Conservation (phyloP, 1,140 invertebrate genomes). For the Hylaeus anthracinus region DNA sequence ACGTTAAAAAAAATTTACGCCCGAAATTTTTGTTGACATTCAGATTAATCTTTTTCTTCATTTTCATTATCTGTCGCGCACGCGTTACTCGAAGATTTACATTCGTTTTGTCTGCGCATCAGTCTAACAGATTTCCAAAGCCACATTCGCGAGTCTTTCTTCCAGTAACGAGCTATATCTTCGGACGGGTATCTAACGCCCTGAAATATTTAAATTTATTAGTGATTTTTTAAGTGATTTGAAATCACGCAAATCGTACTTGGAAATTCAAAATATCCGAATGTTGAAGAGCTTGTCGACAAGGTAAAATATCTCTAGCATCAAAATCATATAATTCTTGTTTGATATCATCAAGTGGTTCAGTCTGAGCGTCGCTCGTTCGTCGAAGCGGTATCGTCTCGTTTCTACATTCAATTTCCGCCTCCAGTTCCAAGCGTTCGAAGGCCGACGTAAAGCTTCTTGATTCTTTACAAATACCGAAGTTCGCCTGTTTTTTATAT, state of each 20-base stretch:
- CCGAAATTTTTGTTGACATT: neutral
- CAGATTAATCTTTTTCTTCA: neutral
- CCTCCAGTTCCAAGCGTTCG: constrained; percentile 64
- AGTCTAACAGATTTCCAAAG: constrained; percentile 82
- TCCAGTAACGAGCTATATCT: constrained; percentile 82
- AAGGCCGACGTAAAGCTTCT: constrained; percentile 62
- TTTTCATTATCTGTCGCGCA: constrained; percentile 5
- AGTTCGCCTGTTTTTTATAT: constrained; percentile 22
- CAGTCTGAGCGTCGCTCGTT: constrained; percentile 67
- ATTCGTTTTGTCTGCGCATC: constrained; percentile 60
- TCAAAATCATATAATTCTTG: constrained; percentile 55
- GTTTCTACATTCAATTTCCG: constrained; percentile 50
- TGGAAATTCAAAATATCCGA: constrained; percentile 74
- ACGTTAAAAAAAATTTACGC: neutral
- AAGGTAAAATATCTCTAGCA: constrained; percentile 70
- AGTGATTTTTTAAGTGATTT: neutral
- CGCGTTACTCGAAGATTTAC: constrained; percentile 1
- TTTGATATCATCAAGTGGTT: constrained; percentile 60
- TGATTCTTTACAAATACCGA: constrained; percentile 50
- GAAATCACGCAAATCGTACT: constrained; percentile 54
- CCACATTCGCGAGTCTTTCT: constrained; percentile 86
- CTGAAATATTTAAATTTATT: constrained; percentile 47
- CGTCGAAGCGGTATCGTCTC: constrained; percentile 52
- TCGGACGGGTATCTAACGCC: constrained; percentile 75
- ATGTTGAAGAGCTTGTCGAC: constrained; percentile 68